These are phyloP conservation scores for Drosophila nr. medialis DNA, from an alignment of 2,888 invertebrate genomes.

Conservation along the genomic window DNA sequence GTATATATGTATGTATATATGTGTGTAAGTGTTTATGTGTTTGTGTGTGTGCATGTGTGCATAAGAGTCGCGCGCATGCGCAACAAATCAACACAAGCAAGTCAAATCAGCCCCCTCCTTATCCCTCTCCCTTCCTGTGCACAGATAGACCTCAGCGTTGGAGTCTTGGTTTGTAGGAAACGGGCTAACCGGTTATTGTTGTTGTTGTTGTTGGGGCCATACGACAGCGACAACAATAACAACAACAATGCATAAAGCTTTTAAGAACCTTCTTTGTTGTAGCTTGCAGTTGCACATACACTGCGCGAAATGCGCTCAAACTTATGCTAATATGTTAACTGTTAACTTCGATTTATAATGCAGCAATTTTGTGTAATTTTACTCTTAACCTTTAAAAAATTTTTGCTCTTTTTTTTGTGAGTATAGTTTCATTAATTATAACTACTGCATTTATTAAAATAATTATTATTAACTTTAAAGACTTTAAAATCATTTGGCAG, in stretches of 20 bases:
- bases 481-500: no score
- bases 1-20: no score
- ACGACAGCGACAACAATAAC: slow-evolving; percentile 51
- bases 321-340: neutral
- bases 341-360: neutral
- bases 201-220: slow-evolving; percentile 25
- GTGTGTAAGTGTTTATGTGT: neutral
- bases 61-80: slow-evolving; percentile 62
- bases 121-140: neutral
- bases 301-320: slow-evolving; percentile 26
- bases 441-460: no score
- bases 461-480: no score
- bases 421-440: no score
- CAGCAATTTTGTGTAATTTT: neutral
- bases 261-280: slow-evolving; percentile 78
- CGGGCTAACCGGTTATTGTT: slow-evolving; percentile 66
- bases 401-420: no score
- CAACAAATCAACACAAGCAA: slow-evolving; percentile 74
- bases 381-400: neutral
- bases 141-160: slow-evolving; percentile 19
- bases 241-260: slow-evolving; percentile 72
- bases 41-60: neutral
- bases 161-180: slow-evolving; percentile 56
- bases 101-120: slow-evolving; percentile 21
- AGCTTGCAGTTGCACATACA: slow-evolving; percentile 56